Conservation (phyloP, 2,797 vertebrate genomes). For the Arctocebus calabarensis region DNA sequence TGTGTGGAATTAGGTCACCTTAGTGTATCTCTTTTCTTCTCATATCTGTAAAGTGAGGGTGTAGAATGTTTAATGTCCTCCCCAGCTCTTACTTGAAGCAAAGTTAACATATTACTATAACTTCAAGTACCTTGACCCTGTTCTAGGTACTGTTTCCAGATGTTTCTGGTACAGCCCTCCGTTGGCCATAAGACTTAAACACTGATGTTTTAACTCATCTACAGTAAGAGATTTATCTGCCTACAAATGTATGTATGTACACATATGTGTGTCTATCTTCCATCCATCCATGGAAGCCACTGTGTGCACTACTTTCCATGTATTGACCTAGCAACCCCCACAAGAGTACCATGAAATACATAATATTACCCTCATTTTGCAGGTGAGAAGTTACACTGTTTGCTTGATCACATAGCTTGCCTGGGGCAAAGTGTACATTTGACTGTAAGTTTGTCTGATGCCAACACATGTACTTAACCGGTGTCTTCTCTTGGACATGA, state of each 20-base stretch:
- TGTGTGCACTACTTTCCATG: neutral
- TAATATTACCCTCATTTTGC: neutral
- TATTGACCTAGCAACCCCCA: neutral
- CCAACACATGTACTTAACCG: neutral
- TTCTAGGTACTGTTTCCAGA: neutral
- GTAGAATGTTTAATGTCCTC: neutral
- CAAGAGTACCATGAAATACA: neutral
- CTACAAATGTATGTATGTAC: neutral
- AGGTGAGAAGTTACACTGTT: neutral
- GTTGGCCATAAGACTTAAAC: constrained; percentile 9
- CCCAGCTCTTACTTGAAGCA: neutral
- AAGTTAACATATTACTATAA: neutral
- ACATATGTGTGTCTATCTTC: neutral
- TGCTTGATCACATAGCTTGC: neutral
- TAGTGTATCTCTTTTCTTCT: neutral
- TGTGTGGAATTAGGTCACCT: neutral
- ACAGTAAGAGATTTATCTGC: neutral
- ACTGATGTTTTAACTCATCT: neutral
- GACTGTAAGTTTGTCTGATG: neutral
- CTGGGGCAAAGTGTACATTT: constrained; percentile 3
- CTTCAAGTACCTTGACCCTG: neutral
- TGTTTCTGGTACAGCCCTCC: neutral
- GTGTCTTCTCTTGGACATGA: neutral
- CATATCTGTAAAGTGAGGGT: neutral
- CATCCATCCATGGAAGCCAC: neutral